Evolutionary conservation across 2,113 vertebrate species (phyloP).

Genomic region (Leucosticte australis): DNA sequence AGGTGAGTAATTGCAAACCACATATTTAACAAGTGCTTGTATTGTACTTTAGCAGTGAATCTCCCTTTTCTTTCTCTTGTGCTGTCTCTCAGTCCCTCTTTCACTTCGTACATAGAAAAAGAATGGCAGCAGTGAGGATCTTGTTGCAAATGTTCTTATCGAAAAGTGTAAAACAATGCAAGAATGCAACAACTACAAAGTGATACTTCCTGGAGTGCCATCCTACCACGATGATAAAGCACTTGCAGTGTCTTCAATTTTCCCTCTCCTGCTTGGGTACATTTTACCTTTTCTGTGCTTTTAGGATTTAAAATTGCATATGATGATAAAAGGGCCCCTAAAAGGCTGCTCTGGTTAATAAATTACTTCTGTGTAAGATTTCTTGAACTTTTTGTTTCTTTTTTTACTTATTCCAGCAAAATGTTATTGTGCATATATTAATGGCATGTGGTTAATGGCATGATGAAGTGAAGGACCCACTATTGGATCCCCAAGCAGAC

Average conservation of each 20-base stretch:
- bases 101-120: background rate
- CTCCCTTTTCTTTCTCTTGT: background rate
- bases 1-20: background rate
- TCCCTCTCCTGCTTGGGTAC: background rate
- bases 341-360: background rate
- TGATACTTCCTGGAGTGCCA: background rate
- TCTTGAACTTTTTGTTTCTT: background rate
- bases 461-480: background rate
- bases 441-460: background rate
- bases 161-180: background rate
- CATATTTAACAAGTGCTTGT: background rate
- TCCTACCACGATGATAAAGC: background rate
- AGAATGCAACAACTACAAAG: accelerated
- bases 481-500: background rate
- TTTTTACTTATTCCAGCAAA: background rate
- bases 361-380: background rate
- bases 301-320: background rate
- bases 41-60: background rate
- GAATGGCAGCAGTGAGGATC: background rate
- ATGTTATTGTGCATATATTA: background rate
- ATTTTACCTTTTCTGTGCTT: background rate
- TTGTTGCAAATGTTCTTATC: background rate
- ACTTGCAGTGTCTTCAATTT: background rate
- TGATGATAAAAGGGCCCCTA: background rate
- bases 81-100: background rate